Percentiles rank a stretch among this genome's conserved stretches.
Evolutionary conservation across 2,113 vertebrate species (phyloP).

Genomic region (Spizaetus ornatus): DNA sequence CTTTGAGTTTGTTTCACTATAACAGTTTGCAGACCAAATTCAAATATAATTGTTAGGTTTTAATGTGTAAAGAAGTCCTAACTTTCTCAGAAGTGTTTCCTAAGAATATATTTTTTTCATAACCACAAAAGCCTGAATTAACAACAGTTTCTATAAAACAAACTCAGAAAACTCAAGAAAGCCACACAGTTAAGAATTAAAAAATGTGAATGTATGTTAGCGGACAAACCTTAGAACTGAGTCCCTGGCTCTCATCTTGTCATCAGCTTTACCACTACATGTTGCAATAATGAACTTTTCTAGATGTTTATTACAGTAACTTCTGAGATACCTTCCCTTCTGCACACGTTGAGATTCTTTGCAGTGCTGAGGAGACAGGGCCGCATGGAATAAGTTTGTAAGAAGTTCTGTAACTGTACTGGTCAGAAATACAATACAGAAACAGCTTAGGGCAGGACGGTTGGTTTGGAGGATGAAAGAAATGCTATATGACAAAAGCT

Average conservation of each 20-base stretch:
- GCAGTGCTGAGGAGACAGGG: neutral
- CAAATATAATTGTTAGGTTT: neutral
- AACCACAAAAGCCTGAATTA: neutral
- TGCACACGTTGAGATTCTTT: neutral
- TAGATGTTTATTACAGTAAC: neutral
- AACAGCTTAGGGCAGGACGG: neutral
- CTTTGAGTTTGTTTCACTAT: neutral
- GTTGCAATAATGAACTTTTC: neutral
- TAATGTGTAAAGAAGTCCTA: neutral
- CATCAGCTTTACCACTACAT: neutral
- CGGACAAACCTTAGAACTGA: neutral
- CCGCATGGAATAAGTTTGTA: neutral
- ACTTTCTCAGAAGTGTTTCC: neutral
- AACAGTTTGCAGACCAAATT: neutral
- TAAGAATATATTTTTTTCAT: neutral
- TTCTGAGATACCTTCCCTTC: neutral
- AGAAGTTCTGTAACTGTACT: neutral
- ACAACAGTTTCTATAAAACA: neutral
- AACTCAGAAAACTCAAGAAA: neutral
- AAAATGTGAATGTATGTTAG: neutral
- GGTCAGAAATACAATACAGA: neutral
- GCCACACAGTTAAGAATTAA: neutral
- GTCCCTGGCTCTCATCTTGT: neutral
- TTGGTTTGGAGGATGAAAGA: neutral
- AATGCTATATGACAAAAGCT: neutral